A percentile compares a stretch with the other conserved stretches of the same genome.
Evolutionary conservation across 2,113 vertebrate genomes (phyloP).

Genomic region (Ceuthmochares aereus): DNA sequence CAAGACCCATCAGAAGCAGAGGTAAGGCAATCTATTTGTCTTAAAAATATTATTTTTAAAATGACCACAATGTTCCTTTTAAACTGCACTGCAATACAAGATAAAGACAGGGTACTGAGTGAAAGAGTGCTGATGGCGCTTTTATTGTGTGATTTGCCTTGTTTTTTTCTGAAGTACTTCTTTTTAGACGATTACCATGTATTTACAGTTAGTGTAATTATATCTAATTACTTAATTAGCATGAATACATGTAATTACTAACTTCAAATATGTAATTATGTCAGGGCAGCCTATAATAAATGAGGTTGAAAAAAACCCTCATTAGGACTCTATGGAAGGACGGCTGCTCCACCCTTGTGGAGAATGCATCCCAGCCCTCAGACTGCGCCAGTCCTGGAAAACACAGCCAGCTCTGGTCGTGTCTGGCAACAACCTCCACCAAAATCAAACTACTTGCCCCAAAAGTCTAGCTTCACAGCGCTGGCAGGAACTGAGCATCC

Average conservation of each 20-base stretch:
- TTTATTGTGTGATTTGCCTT: constrained; percentile 66
- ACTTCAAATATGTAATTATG: constrained; percentile 72
- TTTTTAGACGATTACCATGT: constrained; percentile 74
- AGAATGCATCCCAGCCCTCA: constrained; percentile 12
- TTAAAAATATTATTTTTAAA: constrained; percentile 28
- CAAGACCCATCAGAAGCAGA: neutral
- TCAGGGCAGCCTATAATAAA: constrained; percentile 66
- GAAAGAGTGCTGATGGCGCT: constrained; percentile 52
- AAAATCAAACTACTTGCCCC: neutral
- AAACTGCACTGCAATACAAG: constrained; percentile 18
- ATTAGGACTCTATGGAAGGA: constrained; percentile 44
- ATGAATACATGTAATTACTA: constrained; percentile 76
- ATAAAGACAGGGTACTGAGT: constrained; percentile 35
- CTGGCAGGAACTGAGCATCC: neutral
- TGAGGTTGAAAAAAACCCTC: constrained; percentile 59
- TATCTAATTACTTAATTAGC: constrained; percentile 79
- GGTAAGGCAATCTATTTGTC: neutral
- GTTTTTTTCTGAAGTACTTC: constrained; percentile 67
- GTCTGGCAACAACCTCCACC: neutral
- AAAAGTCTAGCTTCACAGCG: neutral
- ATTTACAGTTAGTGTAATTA: constrained; percentile 79
- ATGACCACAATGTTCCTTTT: constrained; percentile 26
- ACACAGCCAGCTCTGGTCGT: neutral
- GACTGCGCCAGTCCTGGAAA: constrained; percentile 21
- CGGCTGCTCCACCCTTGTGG: constrained; percentile 31